Base-by-base conservation (phyloP, 2,113 vertebrate genomes). In the Aplodontia rufa region DNA sequence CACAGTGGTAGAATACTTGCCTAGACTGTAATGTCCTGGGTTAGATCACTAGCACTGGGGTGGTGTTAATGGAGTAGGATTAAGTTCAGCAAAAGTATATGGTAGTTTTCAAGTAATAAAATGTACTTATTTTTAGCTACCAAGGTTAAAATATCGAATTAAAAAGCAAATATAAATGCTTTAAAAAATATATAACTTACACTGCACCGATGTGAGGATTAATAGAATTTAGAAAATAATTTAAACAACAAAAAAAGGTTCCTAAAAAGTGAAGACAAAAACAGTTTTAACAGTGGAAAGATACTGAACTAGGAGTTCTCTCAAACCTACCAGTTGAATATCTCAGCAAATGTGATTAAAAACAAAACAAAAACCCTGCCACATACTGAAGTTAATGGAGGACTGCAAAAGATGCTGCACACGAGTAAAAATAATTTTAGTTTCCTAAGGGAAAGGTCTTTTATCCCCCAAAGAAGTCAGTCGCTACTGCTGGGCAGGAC, bases 341-440 rank as follows among this genome's bases (percentile, higher is more conserved):
- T 20, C 32, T 89, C 60, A 79, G 75, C 22, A 95, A 81, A 90
- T 37, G 35, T 84, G 58, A 82, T 74, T 40, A 72, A 55, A 94
- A 76, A 95, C 76, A n/a, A 60, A 30, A 93, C 58, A 83, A 30
- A 49, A 42, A 0, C 1, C 3, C 22, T 14, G 75, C 40, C 20
- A 71, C 13, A 66, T 35, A 68, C 24, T 78, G 8, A 55, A 64
- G 6, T 4, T 47, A 16, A 4, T 1, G 72, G 68, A 24, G 40
- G 47, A 28, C 53, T 49, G 32, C 24, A 89, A 37, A 5, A 37
- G 24, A 42, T 37, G 24, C 13, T 35, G 76, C 49, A 47, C 40
- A 1, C 6, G n/a, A 79, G 16, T 74, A 30, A 93, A 91, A 86
- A 30, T 2, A 13, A 47, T 16, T 55, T 64, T 51, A 3, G 60